Conservation (phyloP, 2,888 invertebrate species). For the Xylophagus ater region DNA sequence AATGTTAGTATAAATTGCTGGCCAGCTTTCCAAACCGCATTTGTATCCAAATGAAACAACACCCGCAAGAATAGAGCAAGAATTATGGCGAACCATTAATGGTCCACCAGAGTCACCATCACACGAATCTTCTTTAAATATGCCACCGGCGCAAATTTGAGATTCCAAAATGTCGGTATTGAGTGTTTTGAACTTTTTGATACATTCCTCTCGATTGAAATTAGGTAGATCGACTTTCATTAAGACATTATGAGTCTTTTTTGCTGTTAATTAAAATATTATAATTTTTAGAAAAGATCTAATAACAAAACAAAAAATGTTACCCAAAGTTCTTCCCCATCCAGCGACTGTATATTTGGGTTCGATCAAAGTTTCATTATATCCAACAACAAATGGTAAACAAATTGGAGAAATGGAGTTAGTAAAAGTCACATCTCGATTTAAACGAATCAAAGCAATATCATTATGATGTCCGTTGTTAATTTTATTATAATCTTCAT, state of each 20-base stretch:
- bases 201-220: constrained; percentile 38
- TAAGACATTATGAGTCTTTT: not conserved
- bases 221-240: constrained; percentile 37
- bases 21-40: constrained; percentile 36
- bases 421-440: constrained; percentile 43
- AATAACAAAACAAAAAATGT: too few species aligned
- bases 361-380: constrained; percentile 24
- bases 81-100: constrained; percentile 26
- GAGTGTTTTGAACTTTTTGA: not conserved
- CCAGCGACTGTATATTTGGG: constrained; percentile 44
- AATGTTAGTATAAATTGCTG: constrained; percentile 53
- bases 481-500: constrained; percentile 49
- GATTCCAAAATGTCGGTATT: not conserved
- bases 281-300: not conserved
- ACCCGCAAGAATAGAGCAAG: constrained; percentile 20
- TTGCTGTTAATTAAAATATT: not conserved
- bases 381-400: constrained; percentile 37
- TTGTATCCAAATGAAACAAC: constrained; percentile 39
- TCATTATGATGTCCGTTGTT: constrained; percentile 53
- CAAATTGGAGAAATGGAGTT: constrained; percentile 51
- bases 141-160: constrained; percentile 25
- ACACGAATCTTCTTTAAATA: constrained; percentile 41
- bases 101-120: constrained; percentile 50
- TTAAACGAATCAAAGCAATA: constrained; percentile 57
- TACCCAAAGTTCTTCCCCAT: constrained; percentile 55